phyloP scores from a whole-genome alignment of 30 jellyfish, hydroid and myxozoan species.

The Aurelia sp. region DNA sequence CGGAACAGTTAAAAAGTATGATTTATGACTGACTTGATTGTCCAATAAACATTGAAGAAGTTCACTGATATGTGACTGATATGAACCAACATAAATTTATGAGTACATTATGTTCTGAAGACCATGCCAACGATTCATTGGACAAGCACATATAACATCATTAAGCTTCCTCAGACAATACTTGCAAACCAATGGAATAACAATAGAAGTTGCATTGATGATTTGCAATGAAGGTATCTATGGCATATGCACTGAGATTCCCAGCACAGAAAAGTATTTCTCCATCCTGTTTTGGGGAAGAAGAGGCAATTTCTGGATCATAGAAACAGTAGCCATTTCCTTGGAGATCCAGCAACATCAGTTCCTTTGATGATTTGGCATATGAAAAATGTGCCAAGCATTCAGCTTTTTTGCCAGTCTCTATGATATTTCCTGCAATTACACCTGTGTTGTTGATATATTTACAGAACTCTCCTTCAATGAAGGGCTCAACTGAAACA shows the following conservation, averaged over 20 bases:
- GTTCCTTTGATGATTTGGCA: slow-evolving; percentile 12
- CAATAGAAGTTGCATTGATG: slow-evolving; percentile 45
- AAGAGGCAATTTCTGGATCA: slow-evolving; percentile 58
- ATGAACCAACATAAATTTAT: no score
- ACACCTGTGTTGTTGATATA: slow-evolving; percentile 48
- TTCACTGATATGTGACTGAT: no score
- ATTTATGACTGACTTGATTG: no score
- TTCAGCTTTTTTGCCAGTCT: slow-evolving; percentile 20
- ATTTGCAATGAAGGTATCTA: slow-evolving; percentile 27
- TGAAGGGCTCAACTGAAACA: slow-evolving; percentile 53
- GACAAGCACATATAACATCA: no score
- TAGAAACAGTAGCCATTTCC: slow-evolving; percentile 51
- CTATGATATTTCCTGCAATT: slow-evolving; percentile 9
- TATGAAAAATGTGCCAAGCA: slow-evolving; percentile 45
- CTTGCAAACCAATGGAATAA: slow-evolving; percentile 19
- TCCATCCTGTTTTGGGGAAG: slow-evolving; percentile 54
- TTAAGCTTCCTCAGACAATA: background rate
- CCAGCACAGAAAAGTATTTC: slow-evolving; percentile 59
- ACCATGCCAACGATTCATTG: no score
- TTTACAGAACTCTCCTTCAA: slow-evolving; percentile 40
- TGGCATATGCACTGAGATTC: slow-evolving; percentile 29
- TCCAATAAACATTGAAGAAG: no score
- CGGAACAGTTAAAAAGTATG: no score
- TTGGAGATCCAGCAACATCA: slow-evolving; percentile 47
- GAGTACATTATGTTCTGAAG: no score